Percentiles rank a stretch among this genome's conserved stretches.
These are phyloP conservation scores for Thymallus thymallus DNA, from an alignment of 2,113 vertebrate genomes.

Conservation along the genomic window DNA sequence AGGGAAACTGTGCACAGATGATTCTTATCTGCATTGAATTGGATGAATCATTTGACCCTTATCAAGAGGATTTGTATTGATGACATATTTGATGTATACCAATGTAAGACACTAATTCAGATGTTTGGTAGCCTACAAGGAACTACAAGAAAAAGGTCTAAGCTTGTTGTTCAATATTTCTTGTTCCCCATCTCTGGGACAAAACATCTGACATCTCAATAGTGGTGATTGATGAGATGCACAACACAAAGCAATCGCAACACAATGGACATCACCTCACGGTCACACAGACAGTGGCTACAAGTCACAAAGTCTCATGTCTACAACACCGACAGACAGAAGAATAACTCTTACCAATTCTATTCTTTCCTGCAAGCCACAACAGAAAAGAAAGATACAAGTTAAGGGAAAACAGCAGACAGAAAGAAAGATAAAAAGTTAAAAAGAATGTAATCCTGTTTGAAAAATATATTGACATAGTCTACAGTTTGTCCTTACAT, in stretches of 20 bases:
- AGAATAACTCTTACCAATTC: slow-evolving; percentile 80
- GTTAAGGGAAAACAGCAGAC: slow-evolving; percentile 19
- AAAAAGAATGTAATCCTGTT: background rate
- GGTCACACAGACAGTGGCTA: background rate
- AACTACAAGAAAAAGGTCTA: too few relatives aligned
- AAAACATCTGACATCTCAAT: slow-evolving; percentile 50
- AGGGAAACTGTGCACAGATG: too few relatives aligned
- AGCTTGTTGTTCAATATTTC: slow-evolving; percentile 32
- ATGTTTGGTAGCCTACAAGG: too few relatives aligned
- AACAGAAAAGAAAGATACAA: slow-evolving; percentile 49
- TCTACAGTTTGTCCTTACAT: background rate
- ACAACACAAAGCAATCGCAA: slow-evolving; percentile 34
- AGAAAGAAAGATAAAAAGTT: background rate
- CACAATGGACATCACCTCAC: background rate
- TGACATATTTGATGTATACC: too few relatives aligned
- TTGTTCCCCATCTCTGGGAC: background rate
- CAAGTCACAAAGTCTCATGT: background rate
- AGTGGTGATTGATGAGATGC: slow-evolving; percentile 57
- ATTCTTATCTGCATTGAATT: too few relatives aligned
- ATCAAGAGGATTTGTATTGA: too few relatives aligned
- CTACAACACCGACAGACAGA: background rate
- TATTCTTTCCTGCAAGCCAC: slow-evolving; percentile 79
- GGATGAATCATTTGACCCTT: too few relatives aligned
- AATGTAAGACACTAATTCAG: too few relatives aligned
- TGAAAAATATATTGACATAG: background rate